These are phyloP conservation scores for Drosophila insularis DNA, from an alignment of 1,140 invertebrate genomes.

Conservation along the genomic window DNA sequence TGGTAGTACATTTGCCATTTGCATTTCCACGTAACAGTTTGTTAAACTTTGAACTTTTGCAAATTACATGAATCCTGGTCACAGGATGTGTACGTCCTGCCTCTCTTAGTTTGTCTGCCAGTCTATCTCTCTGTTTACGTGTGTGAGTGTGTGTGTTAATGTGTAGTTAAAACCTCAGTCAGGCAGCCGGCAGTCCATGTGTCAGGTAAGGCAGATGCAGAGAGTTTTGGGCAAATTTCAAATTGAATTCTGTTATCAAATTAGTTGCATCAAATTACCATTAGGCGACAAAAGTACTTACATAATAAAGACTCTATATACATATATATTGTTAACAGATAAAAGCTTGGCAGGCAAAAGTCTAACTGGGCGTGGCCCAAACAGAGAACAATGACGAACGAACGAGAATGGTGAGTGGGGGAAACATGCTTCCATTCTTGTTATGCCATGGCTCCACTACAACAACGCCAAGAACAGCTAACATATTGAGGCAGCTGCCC, in stretches of 20 bases:
- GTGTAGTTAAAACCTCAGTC: conserved; percentile 45
- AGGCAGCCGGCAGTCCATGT: not conserved
- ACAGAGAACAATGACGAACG: not conserved
- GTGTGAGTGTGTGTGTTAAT: conserved; percentile 21
- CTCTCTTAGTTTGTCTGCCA: conserved; percentile 48
- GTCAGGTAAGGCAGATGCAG: conserved; percentile 40
- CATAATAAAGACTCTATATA: conserved; percentile 31
- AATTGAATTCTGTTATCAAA: conserved; percentile 78
- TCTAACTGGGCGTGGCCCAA: conserved; percentile 8
- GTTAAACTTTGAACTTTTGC: conserved; percentile 80
- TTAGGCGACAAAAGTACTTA: conserved; percentile 36
- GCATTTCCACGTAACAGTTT: conserved; percentile 72
- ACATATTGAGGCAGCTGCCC: conserved; percentile 60
- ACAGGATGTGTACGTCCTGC: conserved; percentile 51
- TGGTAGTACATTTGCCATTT: conserved; percentile 65
- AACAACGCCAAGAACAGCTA: conserved; percentile 31
- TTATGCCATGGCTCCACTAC: conserved; percentile 43
- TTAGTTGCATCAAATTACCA: conserved; percentile 72
- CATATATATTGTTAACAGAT: not conserved
- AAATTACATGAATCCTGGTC: conserved; percentile 74
- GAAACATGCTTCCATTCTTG: conserved; percentile 24
- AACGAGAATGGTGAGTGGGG: not conserved
- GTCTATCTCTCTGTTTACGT: conserved; percentile 12
- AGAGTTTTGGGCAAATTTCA: conserved; percentile 61
- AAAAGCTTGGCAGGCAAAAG: conserved; percentile 1